phyloP scores from a whole-genome alignment of 2,113 vertebrate genomes.

The Indri indri region DNA sequence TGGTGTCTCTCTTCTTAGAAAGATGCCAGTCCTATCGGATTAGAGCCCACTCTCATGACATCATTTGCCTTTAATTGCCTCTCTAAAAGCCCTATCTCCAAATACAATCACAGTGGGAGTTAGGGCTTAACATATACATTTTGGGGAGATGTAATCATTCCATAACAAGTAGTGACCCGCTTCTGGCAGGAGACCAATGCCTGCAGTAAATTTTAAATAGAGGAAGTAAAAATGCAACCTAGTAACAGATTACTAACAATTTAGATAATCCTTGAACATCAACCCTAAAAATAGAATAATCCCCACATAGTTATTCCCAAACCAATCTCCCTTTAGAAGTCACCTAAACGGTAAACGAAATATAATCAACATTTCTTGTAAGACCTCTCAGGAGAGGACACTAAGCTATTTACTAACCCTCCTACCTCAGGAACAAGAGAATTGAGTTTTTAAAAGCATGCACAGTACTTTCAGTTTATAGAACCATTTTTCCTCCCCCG shows the following conservation, averaged over 20 bases:
- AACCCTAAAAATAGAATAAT: conserved; percentile 48
- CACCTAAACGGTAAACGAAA: conserved; percentile 42
- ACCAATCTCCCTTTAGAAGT: conserved; percentile 5
- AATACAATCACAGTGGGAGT: neutral
- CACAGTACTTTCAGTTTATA: conserved; percentile 24
- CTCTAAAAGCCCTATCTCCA: neutral
- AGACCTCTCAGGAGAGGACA: neutral
- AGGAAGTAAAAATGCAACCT: neutral
- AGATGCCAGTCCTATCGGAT: neutral
- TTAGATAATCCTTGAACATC: neutral
- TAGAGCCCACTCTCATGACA: no score
- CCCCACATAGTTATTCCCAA: conserved; percentile 42
- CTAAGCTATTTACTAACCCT: conserved; percentile 29
- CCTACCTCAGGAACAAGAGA: neutral
- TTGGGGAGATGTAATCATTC: neutral
- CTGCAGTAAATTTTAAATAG: neutral
- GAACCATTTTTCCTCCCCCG: conserved; percentile 11
- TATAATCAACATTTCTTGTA: conserved; percentile 39
- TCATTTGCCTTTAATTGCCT: neutral
- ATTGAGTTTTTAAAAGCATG: neutral
- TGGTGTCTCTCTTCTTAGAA: neutral
- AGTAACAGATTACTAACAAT: neutral
- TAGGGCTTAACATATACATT: neutral
- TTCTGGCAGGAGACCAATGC: neutral
- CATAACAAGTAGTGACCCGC: neutral